Evolutionary conservation across 2,113 vertebrate genomes (phyloP).

Genomic region (Dolichotis patagonum): DNA sequence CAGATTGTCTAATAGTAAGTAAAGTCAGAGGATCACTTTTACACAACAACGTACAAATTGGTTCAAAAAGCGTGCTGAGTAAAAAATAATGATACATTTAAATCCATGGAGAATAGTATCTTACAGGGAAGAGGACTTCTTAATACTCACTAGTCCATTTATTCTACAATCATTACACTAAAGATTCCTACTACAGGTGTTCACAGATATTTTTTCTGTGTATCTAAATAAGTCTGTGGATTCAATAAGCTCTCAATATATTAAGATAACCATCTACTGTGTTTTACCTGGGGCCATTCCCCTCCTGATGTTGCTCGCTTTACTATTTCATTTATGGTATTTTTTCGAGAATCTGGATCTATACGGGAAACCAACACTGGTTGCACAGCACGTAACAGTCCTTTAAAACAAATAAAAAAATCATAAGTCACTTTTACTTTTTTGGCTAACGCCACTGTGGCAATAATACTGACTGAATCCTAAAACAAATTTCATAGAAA

Average conservation of each 20-base stretch:
- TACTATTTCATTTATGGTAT: constrained; percentile 94
- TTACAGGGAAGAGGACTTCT: not conserved
- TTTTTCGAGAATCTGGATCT: constrained; percentile 96
- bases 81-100: not conserved
- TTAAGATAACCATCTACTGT: not conserved
- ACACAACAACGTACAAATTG: not conserved
- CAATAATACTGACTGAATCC: not conserved
- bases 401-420: constrained; percentile 71
- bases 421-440: not conserved
- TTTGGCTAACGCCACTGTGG: not conserved
- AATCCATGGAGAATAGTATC: not conserved
- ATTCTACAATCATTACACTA: not conserved
- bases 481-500: not conserved
- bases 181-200: not conserved
- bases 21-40: constrained; percentile 23
- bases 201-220: not conserved
- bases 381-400: constrained; percentile 89
- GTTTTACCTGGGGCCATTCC: constrained; percentile 95
- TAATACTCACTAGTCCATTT: not conserved
- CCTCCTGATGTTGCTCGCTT: constrained; percentile 91
- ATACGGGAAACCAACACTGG: constrained; percentile 95
- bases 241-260: not conserved
- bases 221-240: not conserved
- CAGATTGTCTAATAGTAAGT: not conserved
- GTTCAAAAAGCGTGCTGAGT: not conserved